phyloP scores from a whole-genome alignment of 1,140 invertebrate genomes.

The Alviniconcha marisindica region DNA sequence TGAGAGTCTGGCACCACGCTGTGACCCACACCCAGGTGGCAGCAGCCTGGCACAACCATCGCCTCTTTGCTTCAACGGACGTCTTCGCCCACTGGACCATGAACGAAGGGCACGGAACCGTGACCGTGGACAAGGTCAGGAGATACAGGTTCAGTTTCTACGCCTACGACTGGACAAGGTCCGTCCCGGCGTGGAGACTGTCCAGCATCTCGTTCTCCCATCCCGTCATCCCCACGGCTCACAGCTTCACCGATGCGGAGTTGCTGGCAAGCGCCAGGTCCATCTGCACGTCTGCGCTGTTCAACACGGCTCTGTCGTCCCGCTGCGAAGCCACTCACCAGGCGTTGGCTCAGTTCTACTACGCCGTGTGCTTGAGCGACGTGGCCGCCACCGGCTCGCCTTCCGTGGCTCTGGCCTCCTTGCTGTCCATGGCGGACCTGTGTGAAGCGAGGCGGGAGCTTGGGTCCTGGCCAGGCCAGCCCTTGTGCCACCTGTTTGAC shows the following conservation, averaged over 20 bases:
- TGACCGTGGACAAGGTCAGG: constrained; percentile 39
- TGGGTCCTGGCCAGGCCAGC: constrained; percentile 44
- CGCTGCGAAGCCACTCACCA: constrained; percentile 27
- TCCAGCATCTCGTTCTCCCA: neutral
- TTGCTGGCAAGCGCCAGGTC: neutral
- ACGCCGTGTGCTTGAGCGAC: constrained; percentile 51
- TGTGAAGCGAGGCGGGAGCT: constrained; percentile 19
- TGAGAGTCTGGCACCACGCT: constrained; percentile 51
- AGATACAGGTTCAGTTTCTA: constrained; percentile 42
- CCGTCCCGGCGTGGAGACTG: constrained; percentile 1
- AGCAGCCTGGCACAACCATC: constrained; percentile 16
- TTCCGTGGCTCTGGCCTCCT: constrained; percentile 5
- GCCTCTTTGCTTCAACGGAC: neutral
- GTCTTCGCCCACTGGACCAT: constrained; percentile 53
- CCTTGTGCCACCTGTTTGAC: constrained; percentile 44
- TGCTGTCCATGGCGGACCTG: constrained; percentile 43
- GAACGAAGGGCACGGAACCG: constrained; percentile 52
- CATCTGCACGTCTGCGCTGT: constrained; percentile 11
- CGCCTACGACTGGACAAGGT: constrained; percentile 29
- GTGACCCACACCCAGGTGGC: constrained; percentile 46
- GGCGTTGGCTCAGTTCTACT: constrained; percentile 42
- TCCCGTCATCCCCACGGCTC: constrained; percentile 12
- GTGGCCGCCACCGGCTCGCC: constrained; percentile 41
- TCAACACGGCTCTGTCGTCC: neutral
- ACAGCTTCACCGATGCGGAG: constrained; percentile 11